Percentiles rank a stretch among this genome's conserved stretches.
Conservation (phyloP, 2,888 invertebrate genomes). For the Calliopum simillimum region DNA sequence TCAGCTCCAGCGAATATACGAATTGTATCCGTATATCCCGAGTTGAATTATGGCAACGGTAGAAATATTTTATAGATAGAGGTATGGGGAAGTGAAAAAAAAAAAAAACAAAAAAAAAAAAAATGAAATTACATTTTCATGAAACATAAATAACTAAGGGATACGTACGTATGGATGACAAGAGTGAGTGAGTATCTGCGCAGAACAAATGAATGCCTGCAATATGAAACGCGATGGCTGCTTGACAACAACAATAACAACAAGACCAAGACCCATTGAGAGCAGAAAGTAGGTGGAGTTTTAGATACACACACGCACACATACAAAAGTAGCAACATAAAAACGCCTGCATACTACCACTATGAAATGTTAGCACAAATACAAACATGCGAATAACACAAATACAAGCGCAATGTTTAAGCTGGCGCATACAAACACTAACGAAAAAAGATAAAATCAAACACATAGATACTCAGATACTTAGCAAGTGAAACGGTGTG, state of each 20-base stretch:
- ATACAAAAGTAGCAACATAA: conserved; percentile 7
- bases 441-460: conserved; percentile 6
- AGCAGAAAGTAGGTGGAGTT: background rate
- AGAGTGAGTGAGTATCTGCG: background rate
- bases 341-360: conserved; percentile 32
- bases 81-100: too few species aligned
- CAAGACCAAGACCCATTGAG: conserved; percentile 16
- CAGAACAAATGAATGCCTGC: conserved; percentile 32
- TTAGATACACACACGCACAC: background rate
- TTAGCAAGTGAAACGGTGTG: background rate
- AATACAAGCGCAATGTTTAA: background rate
- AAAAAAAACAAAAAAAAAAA: too few species aligned
- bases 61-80: background rate
- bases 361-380: background rate
- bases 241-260: conserved; percentile 10
- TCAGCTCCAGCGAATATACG: conserved; percentile 17
- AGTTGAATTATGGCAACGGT: conserved; percentile 24
- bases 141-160: conserved; percentile 30
- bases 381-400: background rate
- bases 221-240: conserved; percentile 29
- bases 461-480: background rate
- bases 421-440: conserved; percentile 6
- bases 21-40: too few species aligned
- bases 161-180: conserved; percentile 27
- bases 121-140: conserved; percentile 30